Percentiles rank a stretch among this genome's conserved stretches.
phyloP scores from a whole-genome alignment of 2,113 vertebrate species.

The Scomber scombrus region DNA sequence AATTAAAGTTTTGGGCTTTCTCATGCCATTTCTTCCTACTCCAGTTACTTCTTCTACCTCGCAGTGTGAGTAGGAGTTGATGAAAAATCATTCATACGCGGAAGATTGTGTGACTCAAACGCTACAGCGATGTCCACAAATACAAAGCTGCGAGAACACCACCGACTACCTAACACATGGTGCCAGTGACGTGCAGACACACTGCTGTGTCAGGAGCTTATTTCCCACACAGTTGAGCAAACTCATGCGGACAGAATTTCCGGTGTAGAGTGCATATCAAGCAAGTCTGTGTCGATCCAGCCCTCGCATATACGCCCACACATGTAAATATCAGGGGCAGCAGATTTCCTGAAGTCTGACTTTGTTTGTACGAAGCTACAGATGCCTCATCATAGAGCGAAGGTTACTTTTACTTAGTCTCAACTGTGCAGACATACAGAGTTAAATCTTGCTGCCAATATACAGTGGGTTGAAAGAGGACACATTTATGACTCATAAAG shows the following conservation, averaged over 20 bases:
- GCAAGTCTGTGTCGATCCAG: constrained; percentile 9
- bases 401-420: constrained; percentile 9
- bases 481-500: too few relatives aligned
- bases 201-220: constrained; percentile 54
- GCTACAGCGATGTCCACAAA: constrained; percentile 32
- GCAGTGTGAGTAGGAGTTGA: constrained; percentile 14
- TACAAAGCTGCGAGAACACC: constrained; percentile 55
- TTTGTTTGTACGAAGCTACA: constrained; percentile 19
- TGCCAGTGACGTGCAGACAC: constrained; percentile 37
- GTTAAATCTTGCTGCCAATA: constrained; percentile 37
- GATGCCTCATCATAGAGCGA: constrained; percentile 4
- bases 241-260: constrained; percentile 46
- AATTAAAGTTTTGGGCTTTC: constrained; percentile 31
- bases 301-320: constrained; percentile 31
- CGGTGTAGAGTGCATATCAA: constrained; percentile 40
- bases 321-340: constrained; percentile 36
- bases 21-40: constrained; percentile 13
- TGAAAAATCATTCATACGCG: constrained; percentile 27
- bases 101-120: constrained; percentile 39
- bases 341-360: constrained; percentile 44
- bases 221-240: constrained; percentile 54
- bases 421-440: constrained; percentile 33
- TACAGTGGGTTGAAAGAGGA: constrained; percentile 10
- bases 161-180: constrained; percentile 42
- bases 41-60: constrained; percentile 5